Percentiles rank a stretch among this genome's conserved stretches.
These are phyloP conservation scores for Halcyon smyrnensis DNA, from an alignment of 2,797 vertebrate species.

Conservation along the genomic window DNA sequence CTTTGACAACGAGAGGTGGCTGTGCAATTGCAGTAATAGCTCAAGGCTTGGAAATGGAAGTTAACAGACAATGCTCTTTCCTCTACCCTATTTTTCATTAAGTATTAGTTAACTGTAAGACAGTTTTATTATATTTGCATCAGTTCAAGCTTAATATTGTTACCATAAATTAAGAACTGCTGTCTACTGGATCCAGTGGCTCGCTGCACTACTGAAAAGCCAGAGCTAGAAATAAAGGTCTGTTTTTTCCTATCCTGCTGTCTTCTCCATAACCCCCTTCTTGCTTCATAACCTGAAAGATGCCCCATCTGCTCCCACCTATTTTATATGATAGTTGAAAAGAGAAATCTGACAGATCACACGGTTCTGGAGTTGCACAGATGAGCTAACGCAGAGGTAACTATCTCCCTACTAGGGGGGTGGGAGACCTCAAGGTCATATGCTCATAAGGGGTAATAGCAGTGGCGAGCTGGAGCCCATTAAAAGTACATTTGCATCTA, in stretches of 20 bases:
- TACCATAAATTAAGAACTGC: not conserved
- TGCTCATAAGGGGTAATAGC: not conserved
- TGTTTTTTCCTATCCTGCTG: not conserved
- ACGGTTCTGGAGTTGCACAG: not conserved
- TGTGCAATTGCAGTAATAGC: not conserved
- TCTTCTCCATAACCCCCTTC: not conserved
- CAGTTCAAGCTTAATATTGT: not conserved
- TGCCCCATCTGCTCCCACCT: not conserved
- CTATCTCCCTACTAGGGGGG: rapidly evolving
- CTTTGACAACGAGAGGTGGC: not conserved
- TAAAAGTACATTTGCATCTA: constrained; percentile 13
- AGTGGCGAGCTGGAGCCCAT: not conserved
- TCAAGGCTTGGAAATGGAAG: not conserved
- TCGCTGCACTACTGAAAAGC: not conserved
- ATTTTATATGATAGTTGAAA: not conserved
- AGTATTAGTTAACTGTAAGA: not conserved
- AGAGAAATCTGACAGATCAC: not conserved
- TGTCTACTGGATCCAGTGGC: not conserved
- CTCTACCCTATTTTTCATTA: not conserved
- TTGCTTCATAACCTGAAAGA: not conserved
- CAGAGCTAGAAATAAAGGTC: not conserved
- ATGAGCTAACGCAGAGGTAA: not conserved
- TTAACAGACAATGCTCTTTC: not conserved
- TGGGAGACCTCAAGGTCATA: not conserved
- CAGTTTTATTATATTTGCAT: not conserved